These are phyloP conservation scores for Danio aesculapii DNA, from an alignment of 2,797 vertebrate species.

Conservation along the genomic window DNA sequence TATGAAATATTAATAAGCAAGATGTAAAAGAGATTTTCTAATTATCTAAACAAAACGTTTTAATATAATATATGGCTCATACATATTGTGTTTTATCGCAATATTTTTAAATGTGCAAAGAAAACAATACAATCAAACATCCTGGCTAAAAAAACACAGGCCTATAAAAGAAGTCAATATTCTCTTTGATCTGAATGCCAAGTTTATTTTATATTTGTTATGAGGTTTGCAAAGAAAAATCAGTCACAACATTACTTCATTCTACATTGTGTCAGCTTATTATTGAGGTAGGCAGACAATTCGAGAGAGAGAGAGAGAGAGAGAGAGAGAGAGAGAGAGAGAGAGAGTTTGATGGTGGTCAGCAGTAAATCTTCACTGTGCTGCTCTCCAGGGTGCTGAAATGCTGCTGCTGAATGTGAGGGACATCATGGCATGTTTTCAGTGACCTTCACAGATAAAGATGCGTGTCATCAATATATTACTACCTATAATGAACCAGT, in stretches of 20 bases:
- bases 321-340: conserved; percentile 19
- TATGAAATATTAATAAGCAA: too few species aligned
- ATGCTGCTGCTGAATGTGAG: conserved; percentile 18
- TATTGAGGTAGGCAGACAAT: neutral
- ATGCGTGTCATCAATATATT: neutral
- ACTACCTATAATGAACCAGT: neutral
- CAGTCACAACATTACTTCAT: conserved; percentile 2
- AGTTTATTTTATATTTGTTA: neutral
- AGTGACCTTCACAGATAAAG: conserved; percentile 28
- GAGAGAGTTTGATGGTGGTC: conserved; percentile 23
- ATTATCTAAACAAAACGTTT: too few species aligned
- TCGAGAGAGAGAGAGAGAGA: conserved; percentile 1
- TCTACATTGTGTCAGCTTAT: conserved; percentile 14
- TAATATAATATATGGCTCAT: too few species aligned
- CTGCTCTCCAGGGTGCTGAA: conserved; percentile 63
- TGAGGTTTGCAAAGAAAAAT: neutral
- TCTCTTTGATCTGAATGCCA: too few species aligned
- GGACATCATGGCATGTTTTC: conserved; percentile 11
- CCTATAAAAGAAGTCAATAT: too few species aligned
- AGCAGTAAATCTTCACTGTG: conserved; percentile 46
- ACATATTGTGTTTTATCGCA: neutral
- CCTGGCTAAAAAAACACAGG: neutral
- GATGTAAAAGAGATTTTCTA: too few species aligned
- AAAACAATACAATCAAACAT: neutral
- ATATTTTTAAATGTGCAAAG: neutral